phyloP scores from a whole-genome alignment of 2,113 vertebrate genomes.

The Rallus limicola region DNA sequence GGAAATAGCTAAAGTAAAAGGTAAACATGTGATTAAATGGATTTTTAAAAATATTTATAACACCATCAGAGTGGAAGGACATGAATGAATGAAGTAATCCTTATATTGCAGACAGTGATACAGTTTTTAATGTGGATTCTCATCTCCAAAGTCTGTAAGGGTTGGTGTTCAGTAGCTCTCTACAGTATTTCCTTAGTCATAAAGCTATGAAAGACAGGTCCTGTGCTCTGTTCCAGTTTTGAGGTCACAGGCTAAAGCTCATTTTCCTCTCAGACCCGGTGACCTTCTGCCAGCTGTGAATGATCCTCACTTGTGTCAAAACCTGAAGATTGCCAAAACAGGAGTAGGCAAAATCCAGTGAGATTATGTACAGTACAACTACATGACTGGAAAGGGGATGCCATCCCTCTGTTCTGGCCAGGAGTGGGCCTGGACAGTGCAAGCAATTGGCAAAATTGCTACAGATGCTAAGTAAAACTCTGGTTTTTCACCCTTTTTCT shows the following conservation, averaged over 20 bases:
- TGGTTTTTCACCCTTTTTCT: neutral
- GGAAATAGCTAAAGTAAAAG: neutral
- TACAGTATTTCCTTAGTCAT: neutral
- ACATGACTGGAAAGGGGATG: neutral
- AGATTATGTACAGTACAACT: neutral
- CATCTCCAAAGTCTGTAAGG: neutral
- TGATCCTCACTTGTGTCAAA: neutral
- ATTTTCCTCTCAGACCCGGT: neutral
- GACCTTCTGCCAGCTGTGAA: neutral
- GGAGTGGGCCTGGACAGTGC: neutral
- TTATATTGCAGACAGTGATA: accelerated
- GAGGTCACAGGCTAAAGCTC: neutral
- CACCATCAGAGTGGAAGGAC: neutral
- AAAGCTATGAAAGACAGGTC: neutral
- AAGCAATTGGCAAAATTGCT: neutral
- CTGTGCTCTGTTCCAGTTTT: neutral
- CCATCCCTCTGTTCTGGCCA: neutral
- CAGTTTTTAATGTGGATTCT: neutral
- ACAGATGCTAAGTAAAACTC: neutral
- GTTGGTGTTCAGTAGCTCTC: neutral
- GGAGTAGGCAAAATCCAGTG: neutral
- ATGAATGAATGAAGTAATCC: conserved; percentile 9
- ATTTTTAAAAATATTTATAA: neutral
- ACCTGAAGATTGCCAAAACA: neutral
- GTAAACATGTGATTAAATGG: neutral